These are phyloP conservation scores for Euleptes europaea DNA, from an alignment of 2,113 vertebrate species.

Conservation along the genomic window DNA sequence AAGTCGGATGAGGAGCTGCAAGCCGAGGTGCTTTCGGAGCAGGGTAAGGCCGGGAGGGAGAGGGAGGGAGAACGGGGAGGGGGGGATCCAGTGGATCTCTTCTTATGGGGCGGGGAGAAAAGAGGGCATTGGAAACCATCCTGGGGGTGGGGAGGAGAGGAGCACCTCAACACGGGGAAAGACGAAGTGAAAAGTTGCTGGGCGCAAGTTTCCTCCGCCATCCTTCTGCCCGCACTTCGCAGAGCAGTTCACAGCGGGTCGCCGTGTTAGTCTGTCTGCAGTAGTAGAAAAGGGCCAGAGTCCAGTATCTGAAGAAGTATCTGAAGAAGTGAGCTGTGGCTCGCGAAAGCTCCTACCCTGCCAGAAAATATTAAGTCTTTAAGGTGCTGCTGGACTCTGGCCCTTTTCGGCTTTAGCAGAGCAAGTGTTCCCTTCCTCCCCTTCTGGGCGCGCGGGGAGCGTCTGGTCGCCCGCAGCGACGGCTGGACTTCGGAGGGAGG, in stretches of 20 bases:
- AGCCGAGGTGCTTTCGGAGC: constrained; percentile 87
- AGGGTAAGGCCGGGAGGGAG: constrained; percentile 80
- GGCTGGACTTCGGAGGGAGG: constrained; percentile 8
- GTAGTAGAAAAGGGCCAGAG: too few species aligned
- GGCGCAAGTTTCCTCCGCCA: background rate
- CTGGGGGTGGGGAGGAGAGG: background rate
- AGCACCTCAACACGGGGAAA: background rate
- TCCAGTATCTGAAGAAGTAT: too few species aligned
- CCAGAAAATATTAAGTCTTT: too few species aligned
- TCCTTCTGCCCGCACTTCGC: background rate
- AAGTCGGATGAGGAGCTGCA: constrained; percentile 91
- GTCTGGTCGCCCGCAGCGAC: constrained; percentile 13
- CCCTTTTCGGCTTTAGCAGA: too few species aligned
- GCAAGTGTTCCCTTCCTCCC: background rate
- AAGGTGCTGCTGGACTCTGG: too few species aligned
- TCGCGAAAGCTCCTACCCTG: too few species aligned
- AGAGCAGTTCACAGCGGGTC: too few species aligned
- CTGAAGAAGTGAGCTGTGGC: too few species aligned
- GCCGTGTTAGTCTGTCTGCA: too few species aligned
- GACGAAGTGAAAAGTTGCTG: background rate
- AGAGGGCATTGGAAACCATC: background rate
- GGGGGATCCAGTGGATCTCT: too few species aligned
- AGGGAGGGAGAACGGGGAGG: too few species aligned
- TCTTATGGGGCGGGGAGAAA: too few species aligned
- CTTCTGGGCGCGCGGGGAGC: background rate